Evolutionary conservation across 2,797 vertebrate species (phyloP).

Genomic region (Coranthus polyacanthus): DNA sequence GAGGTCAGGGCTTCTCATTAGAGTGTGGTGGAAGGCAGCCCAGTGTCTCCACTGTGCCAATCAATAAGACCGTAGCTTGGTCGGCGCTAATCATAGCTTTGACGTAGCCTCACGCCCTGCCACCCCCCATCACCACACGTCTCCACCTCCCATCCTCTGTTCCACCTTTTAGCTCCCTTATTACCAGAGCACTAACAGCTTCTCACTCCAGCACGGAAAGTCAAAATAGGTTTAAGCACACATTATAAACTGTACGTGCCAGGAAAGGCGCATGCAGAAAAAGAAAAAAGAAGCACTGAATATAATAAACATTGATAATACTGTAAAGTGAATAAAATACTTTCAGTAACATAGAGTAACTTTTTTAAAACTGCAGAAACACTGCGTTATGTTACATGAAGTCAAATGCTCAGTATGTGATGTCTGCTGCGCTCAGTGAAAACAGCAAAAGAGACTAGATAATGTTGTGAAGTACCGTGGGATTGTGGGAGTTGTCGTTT

Average conservation of each 20-base stretch:
- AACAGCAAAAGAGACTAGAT: no score
- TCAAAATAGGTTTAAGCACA: slow-evolving; percentile 22
- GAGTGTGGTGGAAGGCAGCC: slow-evolving; percentile 88
- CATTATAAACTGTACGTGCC: background rate
- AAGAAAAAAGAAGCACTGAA: background rate
- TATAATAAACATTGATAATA: background rate
- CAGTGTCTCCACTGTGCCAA: slow-evolving; percentile 89
- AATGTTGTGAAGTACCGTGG: no score
- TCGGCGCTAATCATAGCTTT: slow-evolving; percentile 86
- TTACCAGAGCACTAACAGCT: slow-evolving; percentile 49
- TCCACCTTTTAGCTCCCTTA: slow-evolving; percentile 68
- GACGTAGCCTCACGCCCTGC: slow-evolving; percentile 80
- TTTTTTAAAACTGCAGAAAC: no score
- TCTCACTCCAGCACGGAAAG: slow-evolving; percentile 22
- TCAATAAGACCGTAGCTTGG: slow-evolving; percentile 87
- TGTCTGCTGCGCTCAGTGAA: no score
- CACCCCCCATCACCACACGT: slow-evolving; percentile 51
- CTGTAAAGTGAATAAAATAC: background rate
- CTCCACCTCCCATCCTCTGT: slow-evolving; percentile 42
- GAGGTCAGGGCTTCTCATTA: slow-evolving; percentile 91
- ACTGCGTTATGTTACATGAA: background rate
- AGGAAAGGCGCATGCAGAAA: background rate
- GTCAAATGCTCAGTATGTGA: background rate
- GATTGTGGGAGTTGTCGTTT: no score
- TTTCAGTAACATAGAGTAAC: background rate